Percentiles rank a stretch among this genome's conserved stretches.
phyloP scores from a whole-genome alignment of 2,888 invertebrate genomes.

The Sarcophaga rosellei region DNA sequence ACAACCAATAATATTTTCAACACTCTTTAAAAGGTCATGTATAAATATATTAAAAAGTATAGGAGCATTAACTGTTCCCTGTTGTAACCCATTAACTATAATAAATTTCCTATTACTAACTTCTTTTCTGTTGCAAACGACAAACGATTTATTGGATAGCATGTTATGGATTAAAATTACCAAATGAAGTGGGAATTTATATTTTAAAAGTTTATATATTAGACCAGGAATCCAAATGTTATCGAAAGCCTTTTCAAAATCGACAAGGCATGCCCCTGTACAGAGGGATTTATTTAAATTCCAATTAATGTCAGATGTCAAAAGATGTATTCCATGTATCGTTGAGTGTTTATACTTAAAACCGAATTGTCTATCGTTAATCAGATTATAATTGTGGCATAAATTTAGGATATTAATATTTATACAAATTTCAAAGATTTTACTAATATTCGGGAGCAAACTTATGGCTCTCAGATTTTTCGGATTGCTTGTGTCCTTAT shows the following conservation, averaged over 20 bases:
- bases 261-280: too few relatives aligned
- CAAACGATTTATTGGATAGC: slow-evolving; percentile 1
- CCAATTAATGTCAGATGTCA: too few relatives aligned
- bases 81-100: slow-evolving; percentile 23
- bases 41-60: slow-evolving; percentile 2
- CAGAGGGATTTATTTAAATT: too few relatives aligned
- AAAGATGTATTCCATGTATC: too few relatives aligned
- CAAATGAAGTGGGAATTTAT: slow-evolving; percentile 10
- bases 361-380: too few relatives aligned
- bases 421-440: too few relatives aligned
- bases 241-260: too few relatives aligned
- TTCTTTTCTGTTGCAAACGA: slow-evolving; percentile 14
- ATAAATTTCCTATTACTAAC: slow-evolving; percentile 7
- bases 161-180: background rate
- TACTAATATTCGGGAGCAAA: too few relatives aligned
- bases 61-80: slow-evolving; percentile 23
- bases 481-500: background rate
- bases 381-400: too few relatives aligned
- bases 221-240: background rate
- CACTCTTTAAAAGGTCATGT: slow-evolving; percentile 8
- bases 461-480: too few relatives aligned
- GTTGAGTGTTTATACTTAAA: too few relatives aligned
- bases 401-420: too few relatives aligned
- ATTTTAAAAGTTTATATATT: slow-evolving; percentile 11
- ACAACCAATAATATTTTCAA: slow-evolving; percentile 17